phyloP scores from a whole-genome alignment of 1,140 invertebrate genomes.

The Nixonia krombeini region DNA sequence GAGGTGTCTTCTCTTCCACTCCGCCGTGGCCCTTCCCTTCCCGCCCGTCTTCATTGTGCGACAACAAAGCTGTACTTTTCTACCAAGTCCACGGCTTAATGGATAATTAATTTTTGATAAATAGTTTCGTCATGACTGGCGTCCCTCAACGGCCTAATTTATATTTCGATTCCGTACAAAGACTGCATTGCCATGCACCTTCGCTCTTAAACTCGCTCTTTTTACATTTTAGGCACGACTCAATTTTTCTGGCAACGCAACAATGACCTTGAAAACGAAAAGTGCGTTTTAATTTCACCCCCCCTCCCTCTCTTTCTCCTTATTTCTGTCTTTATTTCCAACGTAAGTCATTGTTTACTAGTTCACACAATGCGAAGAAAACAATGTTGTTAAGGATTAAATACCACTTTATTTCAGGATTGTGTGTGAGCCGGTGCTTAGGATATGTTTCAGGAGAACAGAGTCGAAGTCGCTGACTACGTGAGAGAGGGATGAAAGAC shows the following conservation, averaged over 20 bases:
- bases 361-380: neutral
- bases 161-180: conserved; percentile 64
- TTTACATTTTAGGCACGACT: conserved; percentile 4
- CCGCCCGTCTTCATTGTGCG: conserved; percentile 53
- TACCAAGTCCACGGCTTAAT: conserved; percentile 61
- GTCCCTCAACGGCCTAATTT: conserved; percentile 57
- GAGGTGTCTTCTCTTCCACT: conserved; percentile 35
- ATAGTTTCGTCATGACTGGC: conserved; percentile 61
- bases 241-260: conserved; percentile 2
- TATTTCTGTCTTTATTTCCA: too few relatives aligned
- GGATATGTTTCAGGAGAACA: neutral
- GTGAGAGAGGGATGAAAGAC: too few relatives aligned
- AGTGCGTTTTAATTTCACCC: neutral
- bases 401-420: too few relatives aligned
- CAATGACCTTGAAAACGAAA: neutral
- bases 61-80: conserved; percentile 67
- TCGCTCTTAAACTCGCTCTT: conserved; percentile 11
- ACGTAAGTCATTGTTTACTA: neutral
- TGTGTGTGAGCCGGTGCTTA: too few relatives aligned
- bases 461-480: neutral
- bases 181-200: conserved; percentile 12
- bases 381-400: too few relatives aligned
- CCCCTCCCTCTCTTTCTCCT: too few relatives aligned
- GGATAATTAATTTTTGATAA: conserved; percentile 71
- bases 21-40: conserved; percentile 43